phyloP scores from a whole-genome alignment of 2,113 vertebrate genomes.

The Corythornis cristatus region DNA sequence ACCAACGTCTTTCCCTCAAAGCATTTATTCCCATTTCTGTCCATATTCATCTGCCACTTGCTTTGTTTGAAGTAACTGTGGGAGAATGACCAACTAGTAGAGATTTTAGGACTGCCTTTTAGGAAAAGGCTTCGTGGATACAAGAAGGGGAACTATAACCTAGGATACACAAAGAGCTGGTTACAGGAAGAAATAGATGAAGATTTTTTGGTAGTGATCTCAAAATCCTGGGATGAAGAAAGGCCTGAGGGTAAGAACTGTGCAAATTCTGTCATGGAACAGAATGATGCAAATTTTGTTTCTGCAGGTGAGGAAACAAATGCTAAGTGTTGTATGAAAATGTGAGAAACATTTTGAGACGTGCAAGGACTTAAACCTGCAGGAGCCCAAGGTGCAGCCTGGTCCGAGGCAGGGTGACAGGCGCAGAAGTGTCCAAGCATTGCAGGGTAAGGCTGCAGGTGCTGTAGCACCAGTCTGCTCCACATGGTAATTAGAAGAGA shows the following conservation, averaged over 20 bases:
- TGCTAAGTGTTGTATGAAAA: not conserved
- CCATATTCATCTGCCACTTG: not conserved
- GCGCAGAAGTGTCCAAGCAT: not conserved
- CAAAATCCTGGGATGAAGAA: not conserved
- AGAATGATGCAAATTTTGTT: not conserved
- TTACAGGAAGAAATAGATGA: not conserved
- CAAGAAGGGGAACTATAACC: not conserved
- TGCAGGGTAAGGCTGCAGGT: not conserved
- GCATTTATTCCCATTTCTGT: not conserved
- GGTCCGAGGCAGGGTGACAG: not conserved
- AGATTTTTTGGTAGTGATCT: not conserved
- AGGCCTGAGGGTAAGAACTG: not conserved
- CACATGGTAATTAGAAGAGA: not conserved
- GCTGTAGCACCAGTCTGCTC: not conserved
- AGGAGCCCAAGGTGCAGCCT: not conserved
- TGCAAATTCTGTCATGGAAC: not conserved
- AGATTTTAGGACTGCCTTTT: not conserved
- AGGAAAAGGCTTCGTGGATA: not conserved
- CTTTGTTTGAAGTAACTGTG: not conserved
- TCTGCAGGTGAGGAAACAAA: not conserved
- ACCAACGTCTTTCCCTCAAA: not conserved
- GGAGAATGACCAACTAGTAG: not conserved
- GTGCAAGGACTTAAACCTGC: not conserved
- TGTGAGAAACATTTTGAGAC: not conserved
- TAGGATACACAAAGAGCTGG: not conserved